Conservation (phyloP, 2,797 vertebrate species). For the Geotrypetes seraphini region DNA sequence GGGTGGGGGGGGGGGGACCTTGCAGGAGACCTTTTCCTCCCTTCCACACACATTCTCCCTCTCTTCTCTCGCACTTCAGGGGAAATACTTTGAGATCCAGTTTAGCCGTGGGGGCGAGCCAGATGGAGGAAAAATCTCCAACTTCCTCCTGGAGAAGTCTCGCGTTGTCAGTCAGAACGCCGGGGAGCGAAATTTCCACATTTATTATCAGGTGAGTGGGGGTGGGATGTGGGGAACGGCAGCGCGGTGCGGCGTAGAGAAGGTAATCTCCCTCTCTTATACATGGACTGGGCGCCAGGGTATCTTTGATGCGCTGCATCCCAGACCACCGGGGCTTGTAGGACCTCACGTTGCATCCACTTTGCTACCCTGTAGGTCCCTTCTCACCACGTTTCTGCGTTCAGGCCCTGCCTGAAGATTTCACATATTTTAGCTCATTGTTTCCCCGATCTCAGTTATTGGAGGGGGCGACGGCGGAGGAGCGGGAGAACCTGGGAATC, state of each 20-base stretch:
- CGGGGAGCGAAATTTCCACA: slow-evolving; percentile 68
- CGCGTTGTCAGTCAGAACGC: slow-evolving; percentile 67
- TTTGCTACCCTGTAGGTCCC: too few relatives aligned
- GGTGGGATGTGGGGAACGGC: too few relatives aligned
- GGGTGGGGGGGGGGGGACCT: neutral
- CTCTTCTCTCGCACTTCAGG: slow-evolving; percentile 34
- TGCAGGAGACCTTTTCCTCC: neutral
- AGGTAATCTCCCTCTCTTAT: too few relatives aligned
- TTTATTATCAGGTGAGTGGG: slow-evolving; percentile 63
- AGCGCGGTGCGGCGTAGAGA: too few relatives aligned
- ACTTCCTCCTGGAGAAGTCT: slow-evolving; percentile 71
- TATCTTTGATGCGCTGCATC: too few relatives aligned
- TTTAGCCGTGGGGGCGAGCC: slow-evolving; percentile 71
- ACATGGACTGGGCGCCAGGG: too few relatives aligned
- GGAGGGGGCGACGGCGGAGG: slow-evolving; percentile 48
- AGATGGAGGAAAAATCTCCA: slow-evolving; percentile 72
- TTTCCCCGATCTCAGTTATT: slow-evolving; percentile 59
- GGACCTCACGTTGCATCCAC: neutral
- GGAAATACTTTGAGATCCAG: slow-evolving; percentile 81
- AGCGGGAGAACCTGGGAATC: slow-evolving; percentile 66
- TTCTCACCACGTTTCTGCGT: too few relatives aligned
- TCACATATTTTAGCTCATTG: too few relatives aligned
- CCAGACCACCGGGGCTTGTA: too few relatives aligned
- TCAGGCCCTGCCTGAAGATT: too few relatives aligned
- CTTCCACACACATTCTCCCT: too few relatives aligned